These are phyloP conservation scores for Aplysia californica DNA, from an alignment of 1,140 invertebrate species.

Conservation along the genomic window DNA sequence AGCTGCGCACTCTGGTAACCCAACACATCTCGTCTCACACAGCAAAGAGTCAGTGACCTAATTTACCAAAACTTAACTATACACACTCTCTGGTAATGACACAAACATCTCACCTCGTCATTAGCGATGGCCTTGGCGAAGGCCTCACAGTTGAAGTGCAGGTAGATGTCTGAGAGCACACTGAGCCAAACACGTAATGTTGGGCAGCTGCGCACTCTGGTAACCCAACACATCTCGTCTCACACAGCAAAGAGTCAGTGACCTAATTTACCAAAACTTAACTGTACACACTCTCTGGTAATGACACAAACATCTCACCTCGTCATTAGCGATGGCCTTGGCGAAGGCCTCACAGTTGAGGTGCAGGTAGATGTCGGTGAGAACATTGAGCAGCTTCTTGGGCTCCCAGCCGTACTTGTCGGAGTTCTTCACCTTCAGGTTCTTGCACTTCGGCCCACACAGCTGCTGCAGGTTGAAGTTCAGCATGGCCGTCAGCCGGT, in stretches of 20 bases:
- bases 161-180: slow-evolving; percentile 95
- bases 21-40: too few species aligned
- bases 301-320: too few species aligned
- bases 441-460: slow-evolving; percentile 97
- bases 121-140: slow-evolving; percentile 64
- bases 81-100: too few species aligned
- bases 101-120: slow-evolving; percentile 67
- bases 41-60: too few species aligned
- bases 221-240: too few species aligned
- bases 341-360: slow-evolving; percentile 75
- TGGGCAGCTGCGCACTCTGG: too few species aligned
- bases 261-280: too few species aligned
- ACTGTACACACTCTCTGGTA: too few species aligned
- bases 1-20: too few species aligned
- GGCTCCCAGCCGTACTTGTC: slow-evolving; percentile 98
- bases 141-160: slow-evolving; percentile 83
- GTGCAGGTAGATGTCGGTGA: slow-evolving; percentile 97
- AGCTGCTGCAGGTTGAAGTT: slow-evolving; percentile 97
- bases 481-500: slow-evolving; percentile 95
- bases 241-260: too few species aligned
- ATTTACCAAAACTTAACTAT: too few species aligned
- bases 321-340: slow-evolving; percentile 64
- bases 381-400: slow-evolving; percentile 85
- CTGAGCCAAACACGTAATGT: too few species aligned
- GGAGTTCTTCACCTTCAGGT: slow-evolving; percentile 95